Percentiles rank a stretch among this genome's conserved stretches.
Evolutionary conservation across 2,797 vertebrate species (phyloP).

Genomic region (Hippoglossus hippoglossus): DNA sequence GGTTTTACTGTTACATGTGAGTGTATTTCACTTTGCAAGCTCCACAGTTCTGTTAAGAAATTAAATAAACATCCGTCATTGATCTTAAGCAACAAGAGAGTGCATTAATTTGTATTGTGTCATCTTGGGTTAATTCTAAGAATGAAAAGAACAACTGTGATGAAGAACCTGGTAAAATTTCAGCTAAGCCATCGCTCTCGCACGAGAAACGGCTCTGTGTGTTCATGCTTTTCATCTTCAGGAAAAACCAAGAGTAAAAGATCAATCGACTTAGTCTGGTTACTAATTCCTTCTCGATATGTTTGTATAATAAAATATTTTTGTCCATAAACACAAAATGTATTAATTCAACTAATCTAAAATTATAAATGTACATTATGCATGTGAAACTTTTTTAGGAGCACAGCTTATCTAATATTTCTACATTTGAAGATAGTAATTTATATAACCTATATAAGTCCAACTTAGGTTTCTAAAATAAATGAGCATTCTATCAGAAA

Average conservation of each 20-base stretch:
- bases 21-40: constrained; percentile 28
- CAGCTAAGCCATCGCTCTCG: constrained; percentile 42
- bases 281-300: background rate
- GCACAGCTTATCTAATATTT: background rate
- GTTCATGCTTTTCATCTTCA: constrained; percentile 45
- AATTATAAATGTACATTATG: no score
- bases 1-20: constrained; percentile 13
- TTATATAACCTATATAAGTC: background rate
- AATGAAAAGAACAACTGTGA: constrained; percentile 49
- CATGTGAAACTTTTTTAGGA: background rate
- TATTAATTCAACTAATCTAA: background rate
- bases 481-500: background rate
- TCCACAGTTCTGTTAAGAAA: constrained; percentile 25
- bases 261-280: background rate
- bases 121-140: constrained; percentile 42
- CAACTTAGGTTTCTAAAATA: background rate
- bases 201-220: constrained; percentile 25
- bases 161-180: constrained; percentile 36
- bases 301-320: background rate
- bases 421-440: background rate
- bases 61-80: constrained; percentile 25
- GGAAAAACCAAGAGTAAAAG: constrained; percentile 26
- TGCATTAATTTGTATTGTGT: constrained; percentile 37
- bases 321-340: background rate
- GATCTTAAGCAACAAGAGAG: constrained; percentile 34